Evolutionary conservation across 2,113 vertebrate genomes (phyloP).

Genomic region (Ictalurus furcatus): DNA sequence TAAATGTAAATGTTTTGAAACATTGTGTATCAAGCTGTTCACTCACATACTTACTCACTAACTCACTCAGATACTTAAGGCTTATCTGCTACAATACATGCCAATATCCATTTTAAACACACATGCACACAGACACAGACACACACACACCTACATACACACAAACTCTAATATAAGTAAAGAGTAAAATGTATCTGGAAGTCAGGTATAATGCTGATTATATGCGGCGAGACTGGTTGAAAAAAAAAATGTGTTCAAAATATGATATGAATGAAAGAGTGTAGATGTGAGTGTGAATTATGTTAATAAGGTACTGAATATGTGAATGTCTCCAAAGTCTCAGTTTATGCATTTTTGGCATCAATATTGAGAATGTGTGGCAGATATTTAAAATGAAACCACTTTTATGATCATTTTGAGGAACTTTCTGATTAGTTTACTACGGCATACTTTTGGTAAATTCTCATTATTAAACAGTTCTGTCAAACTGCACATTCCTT

Average conservation of each 20-base stretch:
- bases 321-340: neutral
- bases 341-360: neutral
- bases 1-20: neutral
- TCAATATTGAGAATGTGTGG: neutral
- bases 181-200: neutral
- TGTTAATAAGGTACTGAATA: neutral
- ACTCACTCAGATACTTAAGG: neutral
- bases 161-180: neutral
- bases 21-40: neutral
- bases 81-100: neutral
- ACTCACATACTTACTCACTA: neutral
- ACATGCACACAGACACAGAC: neutral
- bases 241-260: neutral
- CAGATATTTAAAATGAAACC: neutral
- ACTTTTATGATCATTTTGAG: neutral
- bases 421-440: neutral
- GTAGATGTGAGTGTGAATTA: neutral
- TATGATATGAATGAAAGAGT: neutral
- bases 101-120: constrained; percentile 10
- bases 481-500: neutral
- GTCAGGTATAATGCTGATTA: neutral
- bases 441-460: neutral
- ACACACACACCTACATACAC: too few species aligned
- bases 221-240: neutral
- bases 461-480: neutral